Conservation (phyloP, 2,113 vertebrate species). For the rat (Rattus norvegicus) region GRCr8 NC_086020.1:195199501-195200000, state of each 20-base stretch:
- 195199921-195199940: conserved; percentile 89
- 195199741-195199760: conserved; percentile 83
- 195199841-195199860: conserved; percentile 76
- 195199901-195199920: conserved; percentile 86
- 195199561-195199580: conserved; percentile 97
- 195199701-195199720: conserved; percentile 94
- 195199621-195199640: conserved; percentile 92
- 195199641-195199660: conserved; percentile 88
- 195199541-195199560: conserved; percentile 91
- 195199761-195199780: conserved; percentile 77
- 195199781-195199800: conserved; percentile 82
- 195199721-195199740: conserved; percentile 88
- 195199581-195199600: conserved; percentile 97
- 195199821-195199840: conserved; percentile 74
- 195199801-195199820: conserved; percentile 88
- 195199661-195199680: conserved; percentile 93
- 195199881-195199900: conserved; percentile 60
- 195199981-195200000: conserved; percentile 54
- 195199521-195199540: conserved; percentile 84
- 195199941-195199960: conserved; percentile 73
- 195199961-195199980: background rate
- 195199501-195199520: conserved; percentile 90
- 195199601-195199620: conserved; percentile 96
- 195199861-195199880: conserved; percentile 58
- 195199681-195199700: conserved; percentile 97